A percentile compares a stretch with the other conserved stretches of the same genome.
Conservation (phyloP, 2,797 vertebrate species). For the Zenarchopterus dispar region DNA sequence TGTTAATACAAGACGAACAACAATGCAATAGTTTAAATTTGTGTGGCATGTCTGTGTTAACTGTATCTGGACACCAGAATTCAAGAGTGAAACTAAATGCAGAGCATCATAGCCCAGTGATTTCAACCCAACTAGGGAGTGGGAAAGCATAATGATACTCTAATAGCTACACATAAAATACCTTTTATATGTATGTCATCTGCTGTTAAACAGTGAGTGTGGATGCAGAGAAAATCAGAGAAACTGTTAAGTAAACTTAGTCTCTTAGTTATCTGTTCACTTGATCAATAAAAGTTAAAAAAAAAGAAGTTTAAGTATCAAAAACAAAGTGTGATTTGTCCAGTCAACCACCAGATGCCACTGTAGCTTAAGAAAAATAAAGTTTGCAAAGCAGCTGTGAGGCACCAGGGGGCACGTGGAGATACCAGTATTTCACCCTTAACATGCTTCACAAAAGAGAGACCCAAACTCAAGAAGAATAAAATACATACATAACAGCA, state of each 20-base stretch:
- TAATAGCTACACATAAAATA: too few species aligned
- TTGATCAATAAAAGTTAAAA: not conserved
- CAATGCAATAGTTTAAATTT: too few species aligned
- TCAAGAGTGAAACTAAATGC: too few species aligned
- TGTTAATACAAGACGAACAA: too few species aligned
- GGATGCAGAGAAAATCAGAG: not conserved
- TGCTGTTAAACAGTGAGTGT: too few species aligned
- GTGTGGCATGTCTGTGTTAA: too few species aligned
- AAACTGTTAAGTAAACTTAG: not conserved
- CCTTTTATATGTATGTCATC: too few species aligned
- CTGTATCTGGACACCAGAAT: too few species aligned
- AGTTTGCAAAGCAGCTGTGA: conserved; percentile 14
- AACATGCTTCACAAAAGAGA: conserved; percentile 1
- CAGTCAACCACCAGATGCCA: conserved; percentile 66
- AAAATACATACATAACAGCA: not conserved
- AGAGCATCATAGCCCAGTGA: too few species aligned
- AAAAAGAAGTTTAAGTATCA: not conserved
- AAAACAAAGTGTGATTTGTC: conserved; percentile 40
- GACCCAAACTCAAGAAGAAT: not conserved
- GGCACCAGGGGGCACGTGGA: conserved; percentile 54
- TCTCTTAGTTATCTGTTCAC: not conserved
- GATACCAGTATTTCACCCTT: not conserved
- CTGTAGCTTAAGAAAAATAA: conserved; percentile 44
- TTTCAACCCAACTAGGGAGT: too few species aligned
- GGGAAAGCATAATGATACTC: too few species aligned